phyloP scores from a whole-genome alignment of 2,888 invertebrate species.

The Lingula anatina region DNA sequence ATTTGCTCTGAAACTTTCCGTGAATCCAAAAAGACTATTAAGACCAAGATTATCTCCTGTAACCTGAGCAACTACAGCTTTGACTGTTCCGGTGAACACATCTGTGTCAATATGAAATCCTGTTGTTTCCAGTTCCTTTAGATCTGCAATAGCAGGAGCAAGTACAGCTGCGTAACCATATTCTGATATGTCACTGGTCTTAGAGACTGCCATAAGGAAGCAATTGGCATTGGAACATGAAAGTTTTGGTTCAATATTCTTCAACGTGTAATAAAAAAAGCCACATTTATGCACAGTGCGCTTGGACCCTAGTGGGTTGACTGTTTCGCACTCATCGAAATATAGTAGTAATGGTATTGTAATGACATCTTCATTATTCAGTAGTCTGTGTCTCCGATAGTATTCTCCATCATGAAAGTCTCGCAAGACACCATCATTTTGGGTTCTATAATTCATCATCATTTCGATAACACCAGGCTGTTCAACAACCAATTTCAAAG shows the following conservation, averaged over 20 bases:
- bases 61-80: background rate
- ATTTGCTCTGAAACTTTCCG: slow-evolving; percentile 1
- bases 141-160: slow-evolving; percentile 2
- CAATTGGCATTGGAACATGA: background rate
- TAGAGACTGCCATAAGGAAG: background rate
- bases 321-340: slow-evolving; percentile 7
- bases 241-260: slow-evolving; percentile 1
- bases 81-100: background rate
- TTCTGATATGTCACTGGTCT: background rate
- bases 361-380: too few species aligned
- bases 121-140: slow-evolving; percentile 1
- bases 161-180: slow-evolving; percentile 1
- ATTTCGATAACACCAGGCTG: too few species aligned
- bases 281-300: slow-evolving; percentile 3
- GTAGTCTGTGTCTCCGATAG: too few species aligned
- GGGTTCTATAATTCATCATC: too few species aligned
- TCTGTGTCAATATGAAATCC: too few species aligned
- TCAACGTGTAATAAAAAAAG: slow-evolving; percentile 3
- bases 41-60: slow-evolving; percentile 5
- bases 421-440: too few species aligned
- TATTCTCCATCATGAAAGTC: too few species aligned
- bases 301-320: slow-evolving; percentile 4
- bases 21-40: slow-evolving; percentile 1
- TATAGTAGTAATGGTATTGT: too few species aligned
- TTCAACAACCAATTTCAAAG: too few species aligned